Evolutionary conservation across 2,113 vertebrate genomes (phyloP), one percentile per base, ranked within the genome.

Genomic region (Poeciliopsis turrubarensis): DNA sequence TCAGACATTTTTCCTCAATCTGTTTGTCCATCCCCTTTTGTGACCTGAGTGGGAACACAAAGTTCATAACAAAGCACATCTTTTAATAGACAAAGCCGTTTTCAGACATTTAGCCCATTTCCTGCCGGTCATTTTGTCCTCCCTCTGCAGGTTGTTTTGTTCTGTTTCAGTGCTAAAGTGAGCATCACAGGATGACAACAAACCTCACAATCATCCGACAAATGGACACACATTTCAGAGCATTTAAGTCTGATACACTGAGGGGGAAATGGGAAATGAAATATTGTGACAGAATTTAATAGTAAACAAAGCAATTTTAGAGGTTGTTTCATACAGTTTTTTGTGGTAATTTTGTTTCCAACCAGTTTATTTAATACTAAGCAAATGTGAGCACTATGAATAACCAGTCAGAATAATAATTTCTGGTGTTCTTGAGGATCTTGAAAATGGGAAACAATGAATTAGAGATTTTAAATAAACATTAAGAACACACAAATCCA

Each of bases 1-100:
- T 29, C 34, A 64, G 12, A 73, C 26, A 41, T 78, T 37, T 68
- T n/a, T 57, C 25, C 25, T 57, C 51, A 57, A 57, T 79, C 64
- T 75, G 63, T 30, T 68, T 60, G 10, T 22, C 8, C 15, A 17
- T 72, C 67, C 25, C 65, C 32, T 37, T 75, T 63, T 31, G 25
- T 39, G 68, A 65, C 25, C 14, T 26, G 22, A 66, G 26, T 31
- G 25, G n/a, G n/a, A 30, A 75, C 25, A 32, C 76, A 32, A 70
- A 62, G 4, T 47, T 61, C 3, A 9, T 9, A 62, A 73, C 32
- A 65, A 44, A 67, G 11, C 65, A 66, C 11, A 15, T 41, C 26
- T 67, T 44, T 27, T 29, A n/a, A 41, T 67, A 27, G 41, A 17
- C 1, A 41, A 11, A 67, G 15, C 32, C 32, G 32, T 34, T 34